These are phyloP conservation scores for Carterocephalus palaemon DNA, from an alignment of 2,888 invertebrate genomes.

Conservation along the genomic window DNA sequence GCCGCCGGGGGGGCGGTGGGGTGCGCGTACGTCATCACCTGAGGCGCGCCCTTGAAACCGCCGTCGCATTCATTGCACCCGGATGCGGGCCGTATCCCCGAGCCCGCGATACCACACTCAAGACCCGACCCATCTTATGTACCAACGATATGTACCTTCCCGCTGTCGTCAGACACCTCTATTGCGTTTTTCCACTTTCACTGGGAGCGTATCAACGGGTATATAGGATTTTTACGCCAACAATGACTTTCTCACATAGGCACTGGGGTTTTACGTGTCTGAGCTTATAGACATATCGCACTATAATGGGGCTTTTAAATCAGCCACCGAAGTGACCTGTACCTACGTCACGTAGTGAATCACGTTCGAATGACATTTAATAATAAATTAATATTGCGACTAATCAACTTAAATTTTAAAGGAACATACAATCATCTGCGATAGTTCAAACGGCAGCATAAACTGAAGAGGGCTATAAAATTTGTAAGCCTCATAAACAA, in stretches of 20 bases:
- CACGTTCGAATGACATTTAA: too few relatives aligned
- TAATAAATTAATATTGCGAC: too few relatives aligned
- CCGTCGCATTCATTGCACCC: constrained; percentile 79
- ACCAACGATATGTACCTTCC: constrained; percentile 39
- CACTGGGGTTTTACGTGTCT: not conserved
- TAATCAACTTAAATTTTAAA: too few relatives aligned
- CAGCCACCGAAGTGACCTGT: too few relatives aligned
- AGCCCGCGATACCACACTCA: constrained; percentile 59
- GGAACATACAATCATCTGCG: constrained; percentile 4
- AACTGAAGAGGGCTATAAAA: constrained; percentile 13
- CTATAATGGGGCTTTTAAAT: too few relatives aligned
- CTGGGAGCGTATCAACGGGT: constrained; percentile 9
- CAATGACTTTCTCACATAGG: constrained; percentile 3
- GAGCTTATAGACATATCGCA: too few relatives aligned
- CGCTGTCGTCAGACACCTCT: constrained; percentile 27
- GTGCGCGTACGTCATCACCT: constrained; percentile 74
- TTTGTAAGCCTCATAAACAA: constrained; percentile 12
- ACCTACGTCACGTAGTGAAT: too few relatives aligned
- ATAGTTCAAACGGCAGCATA: constrained; percentile 7
- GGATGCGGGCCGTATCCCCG: constrained; percentile 71
- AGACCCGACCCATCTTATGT: constrained; percentile 44
- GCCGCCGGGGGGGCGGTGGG: constrained; percentile 55
- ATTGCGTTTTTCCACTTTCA: constrained; percentile 22
- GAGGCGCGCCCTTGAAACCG: constrained; percentile 78
- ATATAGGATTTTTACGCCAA: constrained; percentile 9